A percentile compares a stretch with the other conserved stretches of the same genome.
Conservation (phyloP, 2,113 vertebrate genomes). For the Seriola dumerili region DNA sequence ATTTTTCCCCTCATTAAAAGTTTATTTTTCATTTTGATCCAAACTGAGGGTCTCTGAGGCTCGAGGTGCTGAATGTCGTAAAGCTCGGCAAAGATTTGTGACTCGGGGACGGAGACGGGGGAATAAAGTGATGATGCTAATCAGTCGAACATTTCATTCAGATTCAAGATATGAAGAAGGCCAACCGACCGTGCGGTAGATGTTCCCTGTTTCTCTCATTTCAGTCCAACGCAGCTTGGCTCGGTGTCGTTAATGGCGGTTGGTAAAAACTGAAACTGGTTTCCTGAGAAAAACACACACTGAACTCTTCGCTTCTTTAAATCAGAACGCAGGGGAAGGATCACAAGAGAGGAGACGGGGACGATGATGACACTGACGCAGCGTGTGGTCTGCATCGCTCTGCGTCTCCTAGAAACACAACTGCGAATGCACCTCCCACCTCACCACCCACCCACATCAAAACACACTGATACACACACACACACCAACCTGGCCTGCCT, state of each 20-base stretch:
- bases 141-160: neutral
- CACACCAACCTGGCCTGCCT: conserved; percentile 9
- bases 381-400: conserved; percentile 28
- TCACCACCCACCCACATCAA: conserved; percentile 23
- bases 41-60: too few relatives aligned
- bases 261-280: neutral
- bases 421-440: neutral
- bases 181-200: neutral
- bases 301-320: neutral
- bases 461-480: neutral
- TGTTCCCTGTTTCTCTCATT: neutral
- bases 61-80: too few relatives aligned
- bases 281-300: neutral
- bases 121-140: neutral
- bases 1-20: neutral
- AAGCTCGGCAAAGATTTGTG: neutral
- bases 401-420: conserved; percentile 25
- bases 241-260: neutral
- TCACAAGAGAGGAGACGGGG: neutral
- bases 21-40: too few relatives aligned
- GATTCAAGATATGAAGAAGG: too few relatives aligned
- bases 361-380: neutral
- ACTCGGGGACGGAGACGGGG: neutral
- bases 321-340: neutral
- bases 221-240: too few relatives aligned